Evolutionary conservation across 2,797 vertebrate species (phyloP), one percentile per base, ranked within the genome.

Genomic region (Squalus acanthias): DNA sequence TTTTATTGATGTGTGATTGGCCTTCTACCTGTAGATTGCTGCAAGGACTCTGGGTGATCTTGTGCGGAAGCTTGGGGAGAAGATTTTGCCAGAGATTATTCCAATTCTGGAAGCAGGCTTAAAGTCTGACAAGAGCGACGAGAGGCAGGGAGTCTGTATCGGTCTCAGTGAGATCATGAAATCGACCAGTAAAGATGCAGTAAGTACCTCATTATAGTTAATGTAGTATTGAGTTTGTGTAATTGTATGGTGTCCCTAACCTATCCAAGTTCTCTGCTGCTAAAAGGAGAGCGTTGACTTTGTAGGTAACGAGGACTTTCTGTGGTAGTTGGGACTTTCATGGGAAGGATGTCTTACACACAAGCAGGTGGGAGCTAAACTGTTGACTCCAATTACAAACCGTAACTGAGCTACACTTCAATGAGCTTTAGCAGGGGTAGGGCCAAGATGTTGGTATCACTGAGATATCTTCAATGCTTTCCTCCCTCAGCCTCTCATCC

Each of bases 91-190:
- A 0, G 99, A 99, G 98, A 99, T 99, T 96, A 99, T 99, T 97
- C 99, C 99, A 96, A 99, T 99, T 98, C 98, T 99, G 97, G 99
- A 99, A 97, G 98, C 99, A 50, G 98, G 99, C 6, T 98, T 99
- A 96, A 98, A 98, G 96, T 99, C 99, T 0, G 99, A 98, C 96
- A 99, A 99, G 98, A 99, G 99, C 0, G 99, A 99, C 0, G 99
- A 99, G 98, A 98, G 99, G 96, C 99, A 99, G 97, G 99, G 99
- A 0, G 99, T 99, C 96, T 99, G 99, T 97, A 99, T 99, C 0
- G 99, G 99, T 33, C 97, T 99, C 96, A 99, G 99, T 0, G 99
- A 99, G 98, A 99, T 99, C 97, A 99, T 99, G 99, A 99, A 99
- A 97, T 99, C 99, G 93, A 99, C 99, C 97, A 99, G 99, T 98